Conservation (phyloP, 2,888 invertebrate species). For the Mythimna impura region DNA sequence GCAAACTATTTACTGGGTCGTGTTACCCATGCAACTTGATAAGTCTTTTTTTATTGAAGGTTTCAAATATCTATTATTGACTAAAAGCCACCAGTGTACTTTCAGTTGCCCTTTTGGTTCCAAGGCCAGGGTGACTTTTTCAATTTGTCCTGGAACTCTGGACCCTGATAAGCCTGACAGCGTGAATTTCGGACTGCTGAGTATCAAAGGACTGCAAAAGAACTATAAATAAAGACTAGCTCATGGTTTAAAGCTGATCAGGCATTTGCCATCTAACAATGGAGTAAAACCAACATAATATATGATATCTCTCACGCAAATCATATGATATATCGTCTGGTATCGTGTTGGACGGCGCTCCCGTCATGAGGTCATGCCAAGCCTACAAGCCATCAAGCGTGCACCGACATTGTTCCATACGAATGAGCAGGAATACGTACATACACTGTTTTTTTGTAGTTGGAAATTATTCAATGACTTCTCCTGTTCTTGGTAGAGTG, state of each 20-base stretch:
- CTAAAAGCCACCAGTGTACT: too few species aligned
- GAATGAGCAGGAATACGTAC: constrained; percentile 20
- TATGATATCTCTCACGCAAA: constrained; percentile 55
- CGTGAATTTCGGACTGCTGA: not conserved
- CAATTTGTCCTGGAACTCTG: too few species aligned
- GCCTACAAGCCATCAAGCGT: constrained; percentile 45
- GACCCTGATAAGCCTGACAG: too few species aligned
- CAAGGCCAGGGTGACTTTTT: too few species aligned
- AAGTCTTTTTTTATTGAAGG: too few species aligned
- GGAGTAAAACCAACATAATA: constrained; percentile 31
- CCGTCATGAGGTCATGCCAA: constrained; percentile 53
- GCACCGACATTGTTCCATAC: constrained; percentile 42
- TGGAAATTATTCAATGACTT: too few species aligned
- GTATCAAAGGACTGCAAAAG: not conserved
- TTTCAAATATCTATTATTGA: too few species aligned
- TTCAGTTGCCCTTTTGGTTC: too few species aligned
- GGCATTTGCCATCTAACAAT: not conserved
- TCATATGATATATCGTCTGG: constrained; percentile 45
- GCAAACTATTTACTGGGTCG: too few species aligned
- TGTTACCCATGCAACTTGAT: too few species aligned
- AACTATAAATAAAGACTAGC: not conserved
- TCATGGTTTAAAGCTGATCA: not conserved
- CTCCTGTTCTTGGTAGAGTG: too few species aligned
- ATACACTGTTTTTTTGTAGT: too few species aligned
- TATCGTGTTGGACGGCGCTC: constrained; percentile 47